Evolutionary conservation across 2,888 invertebrate genomes (phyloP), one percentile per base, ranked within the genome.

Genomic region (Agriopis leucophaearia): DNA sequence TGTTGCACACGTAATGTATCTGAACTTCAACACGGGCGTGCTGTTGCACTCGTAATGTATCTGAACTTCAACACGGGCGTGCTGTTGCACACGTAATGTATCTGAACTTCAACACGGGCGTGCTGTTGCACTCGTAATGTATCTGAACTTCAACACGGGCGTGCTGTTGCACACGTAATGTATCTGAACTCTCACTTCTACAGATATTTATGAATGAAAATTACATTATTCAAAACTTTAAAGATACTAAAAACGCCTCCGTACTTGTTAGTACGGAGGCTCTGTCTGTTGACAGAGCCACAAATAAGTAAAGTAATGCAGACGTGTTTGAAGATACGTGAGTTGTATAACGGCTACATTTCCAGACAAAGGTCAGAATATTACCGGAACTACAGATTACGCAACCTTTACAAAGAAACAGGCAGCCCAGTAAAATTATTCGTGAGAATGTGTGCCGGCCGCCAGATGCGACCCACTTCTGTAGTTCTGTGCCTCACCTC

Each of bases 331-430:
- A 64, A 60, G 42, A 42, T 12, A 52, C 52, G 35, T 64, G 12
- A 62, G 36, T 64, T 66, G 60, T 66, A 57, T 54, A 70, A 64
- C 63, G 18, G 16, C 40, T 48, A 36, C 27, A 48, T 58, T 58
- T 52, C 51, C 42, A 40, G 44, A 40, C 59, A 71, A 70, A 74
- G 73, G 71, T 74, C 68, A 62, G n/a, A 57, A 56, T 50, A 57
- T 55, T 52, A 16, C 59, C 70, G 68, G 71, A 74, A 74, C 73
- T 60, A 36, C 60, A 58, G 27, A n/a, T 71, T 70, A 70, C 51
- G 59, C 50, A 73, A 73, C 45, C 10, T n/a, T 27, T 60, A 69
- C 51, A 62, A 65, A 66, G 44, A 61, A 66, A 70, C 54, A 57
- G 60, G 8, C 66, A 59, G 48, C 36, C 58, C 38, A 54, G 8